phyloP scores from a whole-genome alignment of 2,797 vertebrate genomes.

The Bryconaethiops microstoma region DNA sequence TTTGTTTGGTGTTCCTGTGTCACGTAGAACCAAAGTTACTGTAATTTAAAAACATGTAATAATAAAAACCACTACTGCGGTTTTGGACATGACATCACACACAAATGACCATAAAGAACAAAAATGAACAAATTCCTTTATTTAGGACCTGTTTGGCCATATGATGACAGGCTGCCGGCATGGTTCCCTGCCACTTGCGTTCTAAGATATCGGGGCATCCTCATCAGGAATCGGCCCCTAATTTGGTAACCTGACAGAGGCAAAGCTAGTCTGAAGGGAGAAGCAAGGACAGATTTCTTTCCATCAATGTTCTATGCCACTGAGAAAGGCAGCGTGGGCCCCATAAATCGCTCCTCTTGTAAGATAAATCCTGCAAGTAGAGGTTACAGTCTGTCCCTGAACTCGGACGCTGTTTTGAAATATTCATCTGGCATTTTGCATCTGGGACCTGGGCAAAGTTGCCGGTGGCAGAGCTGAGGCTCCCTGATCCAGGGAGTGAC shows the following conservation, averaged over 20 bases:
- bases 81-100: too few relatives aligned
- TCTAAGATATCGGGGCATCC: neutral
- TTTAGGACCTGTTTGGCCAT: too few relatives aligned
- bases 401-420: constrained; percentile 4
- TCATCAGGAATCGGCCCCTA: neutral
- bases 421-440: neutral
- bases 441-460: constrained; percentile 38
- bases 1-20: too few relatives aligned
- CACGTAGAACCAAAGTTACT: too few relatives aligned
- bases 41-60: too few relatives aligned
- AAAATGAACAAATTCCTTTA: too few relatives aligned
- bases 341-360: neutral
- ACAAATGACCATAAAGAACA: too few relatives aligned
- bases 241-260: constrained; percentile 2
- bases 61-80: too few relatives aligned
- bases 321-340: neutral
- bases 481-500: constrained; percentile 49
- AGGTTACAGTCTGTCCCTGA: neutral
- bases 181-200: too few relatives aligned
- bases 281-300: neutral
- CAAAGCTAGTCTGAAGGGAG: neutral
- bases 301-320: neutral
- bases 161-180: too few relatives aligned
- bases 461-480: constrained; percentile 59
- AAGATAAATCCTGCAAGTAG: neutral